These are phyloP conservation scores for Macrosteles quadrilineatus DNA, from an alignment of 1,140 invertebrate genomes.

Conservation along the genomic window DNA sequence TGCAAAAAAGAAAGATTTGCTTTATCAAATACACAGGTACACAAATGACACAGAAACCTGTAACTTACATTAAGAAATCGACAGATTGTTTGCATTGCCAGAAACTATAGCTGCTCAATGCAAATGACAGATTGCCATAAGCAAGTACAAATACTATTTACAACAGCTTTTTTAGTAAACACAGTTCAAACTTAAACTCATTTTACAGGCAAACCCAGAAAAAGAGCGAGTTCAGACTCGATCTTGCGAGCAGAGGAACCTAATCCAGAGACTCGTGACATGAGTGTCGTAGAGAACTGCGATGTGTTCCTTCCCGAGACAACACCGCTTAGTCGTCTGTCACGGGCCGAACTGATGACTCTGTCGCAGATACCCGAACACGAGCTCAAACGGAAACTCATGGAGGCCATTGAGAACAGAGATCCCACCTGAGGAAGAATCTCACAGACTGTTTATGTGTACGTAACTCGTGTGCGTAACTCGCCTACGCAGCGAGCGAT, in stretches of 20 bases:
- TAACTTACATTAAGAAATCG: no score
- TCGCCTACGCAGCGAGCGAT: background rate
- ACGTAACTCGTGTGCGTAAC: no score
- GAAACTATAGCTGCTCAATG: no score
- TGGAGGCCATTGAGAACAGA: slow-evolving; percentile 39
- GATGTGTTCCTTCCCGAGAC: slow-evolving; percentile 6
- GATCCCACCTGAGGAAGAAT: slow-evolving; percentile 39
- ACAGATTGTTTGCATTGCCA: no score
- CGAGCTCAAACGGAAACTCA: slow-evolving; percentile 38
- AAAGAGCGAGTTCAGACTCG: slow-evolving; percentile 16
- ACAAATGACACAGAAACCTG: no score
- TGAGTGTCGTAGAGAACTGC: slow-evolving; percentile 10
- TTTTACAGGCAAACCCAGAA: slow-evolving; percentile 1
- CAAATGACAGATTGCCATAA: no score
- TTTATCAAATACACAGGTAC: no score
- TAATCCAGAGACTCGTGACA: background rate
- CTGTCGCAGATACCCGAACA: slow-evolving; percentile 37
- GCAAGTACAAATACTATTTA: no score
- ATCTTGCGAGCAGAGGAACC: slow-evolving; percentile 9
- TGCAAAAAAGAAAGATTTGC: no score
- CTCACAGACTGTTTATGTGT: background rate
- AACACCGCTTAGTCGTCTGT: slow-evolving; percentile 33
- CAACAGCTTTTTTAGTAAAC: no score
- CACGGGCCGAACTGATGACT: slow-evolving; percentile 36
- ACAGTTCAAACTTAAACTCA: no score